These are phyloP conservation scores for Sinocyclocheilus grahami DNA, from an alignment of 2,113 vertebrate genomes.

Conservation along the genomic window DNA sequence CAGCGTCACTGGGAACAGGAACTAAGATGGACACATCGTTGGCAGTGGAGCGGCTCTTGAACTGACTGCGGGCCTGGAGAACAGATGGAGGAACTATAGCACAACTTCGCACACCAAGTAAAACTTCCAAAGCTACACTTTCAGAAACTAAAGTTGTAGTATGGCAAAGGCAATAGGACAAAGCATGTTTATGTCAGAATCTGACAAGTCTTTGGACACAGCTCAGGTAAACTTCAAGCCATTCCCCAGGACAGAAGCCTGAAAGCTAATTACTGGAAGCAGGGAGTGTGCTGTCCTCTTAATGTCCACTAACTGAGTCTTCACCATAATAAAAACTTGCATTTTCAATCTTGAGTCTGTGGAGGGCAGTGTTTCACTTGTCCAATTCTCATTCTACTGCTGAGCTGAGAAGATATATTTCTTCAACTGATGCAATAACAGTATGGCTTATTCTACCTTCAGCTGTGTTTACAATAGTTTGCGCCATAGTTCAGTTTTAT, in stretches of 20 bases:
- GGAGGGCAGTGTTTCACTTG: constrained; percentile 70
- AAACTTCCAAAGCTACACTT: background rate
- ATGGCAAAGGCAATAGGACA: constrained; percentile 35
- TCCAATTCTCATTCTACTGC: background rate
- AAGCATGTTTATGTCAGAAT: constrained; percentile 28
- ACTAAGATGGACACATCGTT: constrained; percentile 81
- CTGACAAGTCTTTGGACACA: constrained; percentile 21
- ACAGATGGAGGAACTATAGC: constrained; percentile 7
- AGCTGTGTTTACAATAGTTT: background rate
- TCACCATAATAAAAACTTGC: background rate
- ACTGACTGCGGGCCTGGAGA: constrained; percentile 79
- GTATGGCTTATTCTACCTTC: constrained; percentile 6
- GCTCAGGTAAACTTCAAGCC: constrained; percentile 36
- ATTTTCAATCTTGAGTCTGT: constrained; percentile 59
- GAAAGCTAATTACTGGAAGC: constrained; percentile 31
- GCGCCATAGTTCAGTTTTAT: background rate
- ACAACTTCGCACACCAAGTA: background rate
- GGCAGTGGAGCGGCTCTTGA: constrained; percentile 80
- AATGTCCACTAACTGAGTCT: background rate
- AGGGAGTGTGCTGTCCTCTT: background rate
- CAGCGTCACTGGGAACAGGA: constrained; percentile 81
- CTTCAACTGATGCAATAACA: constrained; percentile 44
- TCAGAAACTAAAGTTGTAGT: background rate
- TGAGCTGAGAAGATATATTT: background rate
- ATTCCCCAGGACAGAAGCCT: constrained; percentile 8